Evolutionary conservation across 2,797 vertebrate genomes (phyloP).

Genomic region (Sebastiscus tertius): DNA sequence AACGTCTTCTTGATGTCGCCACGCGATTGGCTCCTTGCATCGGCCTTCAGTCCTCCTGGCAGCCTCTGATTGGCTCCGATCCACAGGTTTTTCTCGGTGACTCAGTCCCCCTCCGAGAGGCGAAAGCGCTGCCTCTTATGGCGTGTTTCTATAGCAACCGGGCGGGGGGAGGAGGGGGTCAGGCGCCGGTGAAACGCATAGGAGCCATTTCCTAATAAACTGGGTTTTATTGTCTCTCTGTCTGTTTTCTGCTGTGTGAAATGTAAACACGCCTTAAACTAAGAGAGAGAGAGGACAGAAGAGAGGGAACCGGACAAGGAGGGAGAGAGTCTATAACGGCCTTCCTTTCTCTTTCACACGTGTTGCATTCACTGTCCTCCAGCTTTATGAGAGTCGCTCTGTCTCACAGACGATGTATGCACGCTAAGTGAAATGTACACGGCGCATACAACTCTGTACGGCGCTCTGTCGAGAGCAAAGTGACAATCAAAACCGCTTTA

Average conservation of each 20-base stretch:
- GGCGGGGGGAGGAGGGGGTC: constrained; percentile 16
- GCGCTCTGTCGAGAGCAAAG: not conserved
- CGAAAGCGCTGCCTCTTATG: constrained; percentile 43
- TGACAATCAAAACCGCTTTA: not conserved
- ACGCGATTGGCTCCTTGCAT: not conserved
- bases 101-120: constrained; percentile 38
- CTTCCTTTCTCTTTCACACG: not conserved
- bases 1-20: not conserved
- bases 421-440: not conserved
- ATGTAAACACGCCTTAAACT: constrained; percentile 50
- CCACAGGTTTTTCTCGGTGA: constrained; percentile 50
- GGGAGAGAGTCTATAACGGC: not conserved
- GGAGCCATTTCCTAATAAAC: constrained; percentile 72
- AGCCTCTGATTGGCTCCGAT: constrained; percentile 51
- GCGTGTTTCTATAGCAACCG: constrained; percentile 68
- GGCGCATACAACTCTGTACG: not conserved
- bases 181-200: constrained; percentile 55
- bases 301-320: not conserved
- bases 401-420: not conserved
- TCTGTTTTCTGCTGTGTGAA: constrained; percentile 32
- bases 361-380: not conserved
- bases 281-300: not conserved
- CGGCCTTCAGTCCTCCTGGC: constrained; percentile 16
- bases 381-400: constrained; percentile 12
- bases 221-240: constrained; percentile 53